A percentile compares a stretch with the other conserved stretches of the same genome.
Evolutionary conservation across 1,140 invertebrate genomes (phyloP).

Genomic region (Acarapis woodi): DNA sequence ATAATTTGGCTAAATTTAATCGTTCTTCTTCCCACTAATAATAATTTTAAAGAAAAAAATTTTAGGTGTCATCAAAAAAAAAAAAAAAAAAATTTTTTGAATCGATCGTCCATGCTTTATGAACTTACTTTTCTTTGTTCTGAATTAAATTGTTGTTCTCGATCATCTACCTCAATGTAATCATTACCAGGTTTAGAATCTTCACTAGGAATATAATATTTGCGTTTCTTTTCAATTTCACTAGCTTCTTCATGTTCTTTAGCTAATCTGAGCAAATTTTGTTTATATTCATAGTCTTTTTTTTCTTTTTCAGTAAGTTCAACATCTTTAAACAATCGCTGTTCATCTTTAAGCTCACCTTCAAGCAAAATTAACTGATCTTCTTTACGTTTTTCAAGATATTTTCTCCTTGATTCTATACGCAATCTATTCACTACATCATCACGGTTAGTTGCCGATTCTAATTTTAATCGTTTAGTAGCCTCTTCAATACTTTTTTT

Average conservation of each 20-base stretch:
- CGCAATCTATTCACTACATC: constrained; percentile 59
- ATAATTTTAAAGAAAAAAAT: too few species aligned
- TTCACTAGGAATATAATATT: constrained; percentile 75
- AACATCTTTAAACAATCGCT: constrained; percentile 67
- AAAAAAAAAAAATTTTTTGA: too few species aligned
- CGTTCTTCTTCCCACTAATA: constrained; percentile 99
- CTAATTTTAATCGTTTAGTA: constrained; percentile 58
- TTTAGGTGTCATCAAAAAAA: too few species aligned
- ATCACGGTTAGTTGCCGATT: constrained; percentile 41
- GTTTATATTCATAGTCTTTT: constrained; percentile 58
- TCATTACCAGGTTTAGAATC: constrained; percentile 16
- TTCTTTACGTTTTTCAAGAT: constrained; percentile 76
- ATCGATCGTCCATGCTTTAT: too few species aligned
- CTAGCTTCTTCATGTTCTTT: constrained; percentile 81
- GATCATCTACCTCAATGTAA: constrained; percentile 61
- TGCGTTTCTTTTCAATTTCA: constrained; percentile 61
- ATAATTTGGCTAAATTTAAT: constrained; percentile 62
- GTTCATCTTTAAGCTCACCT: constrained; percentile 79
- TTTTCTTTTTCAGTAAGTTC: constrained; percentile 56
- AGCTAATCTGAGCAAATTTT: constrained; percentile 57
- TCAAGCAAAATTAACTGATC: constrained; percentile 90
- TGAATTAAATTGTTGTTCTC: constrained; percentile 52
- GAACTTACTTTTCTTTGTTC: constrained; percentile 84
- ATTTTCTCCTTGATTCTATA: constrained; percentile 65
- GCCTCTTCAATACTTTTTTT: constrained; percentile 63